Base-by-base conservation (phyloP, 2,113 vertebrate genomes). In the Mastomys coucha region DNA sequence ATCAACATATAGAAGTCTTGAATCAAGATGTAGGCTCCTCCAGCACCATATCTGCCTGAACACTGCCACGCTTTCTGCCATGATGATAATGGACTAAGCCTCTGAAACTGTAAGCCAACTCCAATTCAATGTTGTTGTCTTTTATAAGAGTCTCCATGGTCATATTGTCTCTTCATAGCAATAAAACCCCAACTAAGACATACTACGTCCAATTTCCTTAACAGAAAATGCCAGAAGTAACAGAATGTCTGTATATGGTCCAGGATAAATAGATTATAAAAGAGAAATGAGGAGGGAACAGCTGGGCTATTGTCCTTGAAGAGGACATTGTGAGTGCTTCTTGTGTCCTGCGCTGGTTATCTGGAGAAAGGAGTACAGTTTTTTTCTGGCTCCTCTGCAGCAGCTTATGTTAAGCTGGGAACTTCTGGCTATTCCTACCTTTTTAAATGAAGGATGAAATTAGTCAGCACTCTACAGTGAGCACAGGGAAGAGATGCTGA, bases 161-260 rank as follows among this genome's bases (percentile, higher is more conserved):
- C 72, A 73, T 24, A 8, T 8, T 73, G 72, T 73, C 72, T 75
- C 72, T 75, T 75, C 72, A 75, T 8, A 42, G 72, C n/a, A 24
- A 75, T 75, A 75, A 75, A 42, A 42, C 72, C 67, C 14, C 36
- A 17, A 42, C 19, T 75, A 73, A 73, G 70, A 73, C 20, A 75
- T 19, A 75, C 20, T 39, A 28, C 33, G 45, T 45, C 26, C 14
- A 85, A 45, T 85, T 85, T 65, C 26, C 26, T 45, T 45, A 88
- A 82, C 69, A 60, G 84, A 91, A 91, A 89, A 60, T 69, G 4
- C 39, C 58, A 49, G 49, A 91, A 86, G 80, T 80, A 88, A 70
- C 26, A n/a, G 39, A 72, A 97, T 20, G 63, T 63, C 82, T 78
- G 3, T 65, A 56, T 28, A 45, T 22, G 58, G 67, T 33, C 65